A percentile compares a stretch with the other conserved stretches of the same genome.
phyloP scores from a whole-genome alignment of 2,113 vertebrate genomes.

The Phycodurus eques region DNA sequence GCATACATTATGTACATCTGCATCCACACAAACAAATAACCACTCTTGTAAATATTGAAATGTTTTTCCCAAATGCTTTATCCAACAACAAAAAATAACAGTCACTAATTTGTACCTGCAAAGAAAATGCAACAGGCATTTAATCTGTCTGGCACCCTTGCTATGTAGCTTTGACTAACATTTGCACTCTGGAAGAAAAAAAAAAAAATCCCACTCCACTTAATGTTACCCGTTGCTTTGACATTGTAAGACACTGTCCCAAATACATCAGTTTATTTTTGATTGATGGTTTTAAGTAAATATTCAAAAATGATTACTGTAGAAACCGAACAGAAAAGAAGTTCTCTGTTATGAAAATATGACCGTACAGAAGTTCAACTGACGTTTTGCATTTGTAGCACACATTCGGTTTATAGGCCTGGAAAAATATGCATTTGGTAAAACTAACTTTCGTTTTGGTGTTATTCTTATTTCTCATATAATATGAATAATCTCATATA shows the following conservation, averaged over 20 bases:
- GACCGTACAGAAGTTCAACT: constrained; percentile 17
- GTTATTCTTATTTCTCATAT: constrained; percentile 6
- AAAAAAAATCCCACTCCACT: constrained; percentile 17
- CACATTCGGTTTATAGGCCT: constrained; percentile 23
- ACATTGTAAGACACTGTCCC: constrained; percentile 36
- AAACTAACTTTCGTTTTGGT: constrained; percentile 13
- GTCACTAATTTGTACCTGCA: constrained; percentile 18
- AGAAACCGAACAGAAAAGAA: not conserved
- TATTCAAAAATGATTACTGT: constrained; percentile 30
- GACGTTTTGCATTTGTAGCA: constrained; percentile 37
- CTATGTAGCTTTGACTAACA: constrained; percentile 49
- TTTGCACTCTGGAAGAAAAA: constrained; percentile 44
- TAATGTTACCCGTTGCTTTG: constrained; percentile 32
- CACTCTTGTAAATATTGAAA: constrained; percentile 64
- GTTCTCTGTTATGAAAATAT: constrained; percentile 55
- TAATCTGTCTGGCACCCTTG: constrained; percentile 23
- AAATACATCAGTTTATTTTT: constrained; percentile 18
- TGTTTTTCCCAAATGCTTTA: constrained; percentile 27
- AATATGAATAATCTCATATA: not conserved
- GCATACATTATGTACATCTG: constrained; percentile 48
- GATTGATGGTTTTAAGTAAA: constrained; percentile 33
- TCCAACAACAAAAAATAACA: constrained; percentile 19
- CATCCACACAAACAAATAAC: constrained; percentile 27
- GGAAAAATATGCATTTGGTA: constrained; percentile 28
- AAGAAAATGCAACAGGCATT: constrained; percentile 11